These are phyloP conservation scores for Cavia porcellus DNA, from an alignment of 2,113 vertebrate genomes.

Conservation along the genomic window DNA sequence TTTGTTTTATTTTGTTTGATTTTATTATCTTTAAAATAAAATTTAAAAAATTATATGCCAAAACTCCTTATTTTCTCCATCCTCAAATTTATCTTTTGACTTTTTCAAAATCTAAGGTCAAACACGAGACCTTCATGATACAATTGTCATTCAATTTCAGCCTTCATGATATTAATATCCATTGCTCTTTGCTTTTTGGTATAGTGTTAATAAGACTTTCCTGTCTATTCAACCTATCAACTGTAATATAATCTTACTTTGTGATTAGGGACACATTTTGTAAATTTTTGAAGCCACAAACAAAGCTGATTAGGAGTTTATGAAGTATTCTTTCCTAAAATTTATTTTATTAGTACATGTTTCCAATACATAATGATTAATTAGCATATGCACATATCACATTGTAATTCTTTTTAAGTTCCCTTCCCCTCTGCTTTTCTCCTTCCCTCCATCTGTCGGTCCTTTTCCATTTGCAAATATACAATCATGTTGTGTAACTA, in stretches of 20 bases:
- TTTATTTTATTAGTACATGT: background rate
- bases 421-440: background rate
- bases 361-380: background rate
- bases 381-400: background rate
- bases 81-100: background rate
- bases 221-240: background rate
- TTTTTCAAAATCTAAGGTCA: constrained; percentile 30
- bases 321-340: background rate
- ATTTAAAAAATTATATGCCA: too few species aligned
- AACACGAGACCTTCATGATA: background rate
- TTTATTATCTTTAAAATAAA: too few species aligned
- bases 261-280: background rate
- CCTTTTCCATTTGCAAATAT: background rate
- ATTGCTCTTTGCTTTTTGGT: background rate
- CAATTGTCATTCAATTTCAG: background rate
- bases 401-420: background rate
- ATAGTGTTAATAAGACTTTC: background rate
- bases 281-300: constrained; percentile 9
- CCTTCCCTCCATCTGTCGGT: background rate
- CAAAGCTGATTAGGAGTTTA: background rate
- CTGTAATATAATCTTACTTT: background rate
- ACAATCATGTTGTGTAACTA: constrained; percentile 24
- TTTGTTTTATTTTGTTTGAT: too few species aligned
- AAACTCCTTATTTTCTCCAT: background rate
- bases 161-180: constrained; percentile 22